phyloP scores from a whole-genome alignment of 2,888 invertebrate genomes.

The Colostygia pectinataria region DNA sequence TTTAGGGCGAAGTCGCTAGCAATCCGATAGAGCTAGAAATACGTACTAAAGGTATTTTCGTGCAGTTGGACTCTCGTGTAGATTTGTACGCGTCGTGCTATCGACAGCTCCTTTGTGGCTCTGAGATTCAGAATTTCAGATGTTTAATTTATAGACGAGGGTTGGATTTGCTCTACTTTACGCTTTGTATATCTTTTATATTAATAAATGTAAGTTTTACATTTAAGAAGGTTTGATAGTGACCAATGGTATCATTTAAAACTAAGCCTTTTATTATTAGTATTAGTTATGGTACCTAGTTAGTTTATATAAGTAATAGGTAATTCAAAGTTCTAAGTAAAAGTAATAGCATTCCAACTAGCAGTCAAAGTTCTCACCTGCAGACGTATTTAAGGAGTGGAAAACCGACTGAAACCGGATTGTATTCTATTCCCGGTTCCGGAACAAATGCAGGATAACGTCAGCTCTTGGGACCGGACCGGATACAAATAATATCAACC shows the following conservation, averaged over 20 bases:
- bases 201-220: too few species aligned
- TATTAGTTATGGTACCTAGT: too few species aligned
- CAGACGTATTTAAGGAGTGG: slow-evolving; percentile 6
- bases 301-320: too few species aligned
- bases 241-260: too few species aligned
- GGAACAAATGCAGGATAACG: slow-evolving; percentile 16
- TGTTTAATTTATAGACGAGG: slow-evolving; percentile 27
- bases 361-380: slow-evolving; percentile 5
- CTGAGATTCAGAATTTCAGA: slow-evolving; percentile 15
- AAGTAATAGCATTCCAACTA: neutral
- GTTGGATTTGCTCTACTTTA: slow-evolving; percentile 11
- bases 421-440: slow-evolving; percentile 17
- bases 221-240: too few species aligned
- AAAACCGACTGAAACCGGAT: slow-evolving; percentile 11
- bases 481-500: neutral
- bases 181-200: neutral
- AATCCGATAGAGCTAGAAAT: neutral
- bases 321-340: neutral
- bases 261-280: too few species aligned
- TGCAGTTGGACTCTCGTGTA: slow-evolving; percentile 13
- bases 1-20: neutral
- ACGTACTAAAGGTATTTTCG: neutral
- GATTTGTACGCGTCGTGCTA: slow-evolving; percentile 23
- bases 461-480: slow-evolving; percentile 3
- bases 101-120: slow-evolving; percentile 27